These are phyloP conservation scores for Zapornia atra DNA, from an alignment of 2,113 vertebrate species.

Conservation along the genomic window DNA sequence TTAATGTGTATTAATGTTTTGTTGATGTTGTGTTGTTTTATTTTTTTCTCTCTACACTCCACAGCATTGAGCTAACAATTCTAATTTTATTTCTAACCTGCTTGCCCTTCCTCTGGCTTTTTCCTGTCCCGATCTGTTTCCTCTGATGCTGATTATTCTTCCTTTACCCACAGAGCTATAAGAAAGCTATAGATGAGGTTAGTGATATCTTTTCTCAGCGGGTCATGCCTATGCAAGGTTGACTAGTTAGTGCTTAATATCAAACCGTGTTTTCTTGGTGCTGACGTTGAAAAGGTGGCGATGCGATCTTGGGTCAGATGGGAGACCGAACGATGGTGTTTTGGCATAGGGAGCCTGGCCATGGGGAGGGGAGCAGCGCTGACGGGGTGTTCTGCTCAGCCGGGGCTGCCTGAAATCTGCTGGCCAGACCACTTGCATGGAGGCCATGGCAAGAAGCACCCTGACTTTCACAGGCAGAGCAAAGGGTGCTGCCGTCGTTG, in stretches of 20 bases:
- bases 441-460: neutral
- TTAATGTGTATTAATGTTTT: conserved; percentile 63
- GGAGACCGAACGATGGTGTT: neutral
- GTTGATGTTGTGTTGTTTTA: conserved; percentile 40
- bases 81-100: conserved; percentile 79
- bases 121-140: conserved; percentile 76
- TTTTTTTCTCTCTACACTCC: conserved; percentile 46
- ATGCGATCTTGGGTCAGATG: neutral
- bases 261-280: conserved; percentile 7
- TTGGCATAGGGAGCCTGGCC: neutral
- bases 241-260: conserved; percentile 51
- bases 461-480: neutral
- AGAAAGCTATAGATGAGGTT: conserved; percentile 98
- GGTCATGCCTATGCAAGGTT: conserved; percentile 65
- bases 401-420: neutral
- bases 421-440: neutral
- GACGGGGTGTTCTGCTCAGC: neutral
- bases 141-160: conserved; percentile 81
- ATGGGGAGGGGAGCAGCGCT: neutral
- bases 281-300: conserved; percentile 13
- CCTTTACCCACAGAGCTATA: conserved; percentile 91
- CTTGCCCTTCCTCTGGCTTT: conserved; percentile 79
- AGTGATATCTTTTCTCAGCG: conserved; percentile 82
- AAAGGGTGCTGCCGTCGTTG: neutral
- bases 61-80: conserved; percentile 77